phyloP scores from a whole-genome alignment of 2,113 vertebrate species.

The Oncorhynchus masou region DNA sequence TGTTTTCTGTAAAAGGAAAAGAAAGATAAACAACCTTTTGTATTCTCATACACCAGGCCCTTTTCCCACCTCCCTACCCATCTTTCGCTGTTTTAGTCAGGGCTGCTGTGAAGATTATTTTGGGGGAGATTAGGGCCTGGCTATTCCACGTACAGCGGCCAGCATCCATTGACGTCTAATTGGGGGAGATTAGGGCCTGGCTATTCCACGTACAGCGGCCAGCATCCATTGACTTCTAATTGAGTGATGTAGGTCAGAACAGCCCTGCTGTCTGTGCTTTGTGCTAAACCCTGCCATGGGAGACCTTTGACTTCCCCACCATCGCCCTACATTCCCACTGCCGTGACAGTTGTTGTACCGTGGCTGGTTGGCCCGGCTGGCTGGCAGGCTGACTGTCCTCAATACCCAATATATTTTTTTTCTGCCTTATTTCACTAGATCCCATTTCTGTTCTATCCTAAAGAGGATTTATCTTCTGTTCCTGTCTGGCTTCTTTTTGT shows the following conservation, averaged over 20 bases:
- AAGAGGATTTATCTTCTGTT: constrained; percentile 29
- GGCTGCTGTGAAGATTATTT: constrained; percentile 19
- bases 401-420: constrained; percentile 34
- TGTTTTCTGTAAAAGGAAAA: neutral
- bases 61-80: neutral
- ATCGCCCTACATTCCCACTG: neutral
- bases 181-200: constrained; percentile 12
- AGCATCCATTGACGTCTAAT: too few relatives aligned
- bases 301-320: constrained; percentile 17
- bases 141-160: too few relatives aligned
- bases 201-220: neutral
- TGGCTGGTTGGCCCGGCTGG: neutral
- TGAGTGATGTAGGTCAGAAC: constrained; percentile 37
- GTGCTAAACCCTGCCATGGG: constrained; percentile 7
- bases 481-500: neutral
- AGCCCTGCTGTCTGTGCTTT: constrained; percentile 29
- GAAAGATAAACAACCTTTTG: neutral
- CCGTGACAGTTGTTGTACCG: constrained; percentile 8
- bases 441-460: constrained; percentile 16
- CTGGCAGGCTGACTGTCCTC: constrained; percentile 5
- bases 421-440: constrained; percentile 23
- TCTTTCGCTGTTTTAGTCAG: neutral
- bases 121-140: too few relatives aligned
- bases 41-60: neutral
- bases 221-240: constrained; percentile 37